Base-by-base conservation (phyloP, 1,140 invertebrate genomes). In the Leptopilina clavipes region DNA sequence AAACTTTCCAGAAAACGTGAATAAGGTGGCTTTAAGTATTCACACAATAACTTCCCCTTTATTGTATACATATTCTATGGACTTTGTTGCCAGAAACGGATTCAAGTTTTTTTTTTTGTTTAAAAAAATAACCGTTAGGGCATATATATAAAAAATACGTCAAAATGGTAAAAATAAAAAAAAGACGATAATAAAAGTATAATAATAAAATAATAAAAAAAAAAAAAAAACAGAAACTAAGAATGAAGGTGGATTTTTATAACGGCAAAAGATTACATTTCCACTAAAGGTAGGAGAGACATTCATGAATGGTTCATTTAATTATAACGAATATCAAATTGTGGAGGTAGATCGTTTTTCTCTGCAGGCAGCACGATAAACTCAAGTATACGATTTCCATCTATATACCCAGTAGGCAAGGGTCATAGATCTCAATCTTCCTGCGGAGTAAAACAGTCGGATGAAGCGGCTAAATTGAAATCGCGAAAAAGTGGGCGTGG, bases 401-500 rank as follows among this genome's bases (percentile, higher is more conserved):
- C 72, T 73, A 73, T 65, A 65, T 73, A 73, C 54, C 72, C 72
- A 73, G 72, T 73, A 73, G 72, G 72, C 54, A 73, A 73, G 48
- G 71, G 43, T 37, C 71, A 72, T 48, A 43, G 48, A 43, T 56
- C 52, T 31, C 59, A 65, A 65, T 65, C 59, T 37, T 54, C 72
- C 72, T 56, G 19, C 12, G 72, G 25, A 73, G 52, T 73, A 73
- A 73, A 73, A 73, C 44, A 14, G 71, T 48, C 72, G 54, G 31
- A 44, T 56, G 72, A 43, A 65, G 40, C 45, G 52, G 37, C 72
- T 45, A 75, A 75, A 75, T 75, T 75, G 74, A 75, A 75, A 71
- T 75, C 74, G 74, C 45, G 74, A 75, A 75, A 75, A 75, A 71
- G 74, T 75, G 74, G 74, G 65, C 74, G 74, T 75, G 59, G 22